phyloP scores from a whole-genome alignment of 2,797 vertebrate genomes.

The Agapornis canus region DNA sequence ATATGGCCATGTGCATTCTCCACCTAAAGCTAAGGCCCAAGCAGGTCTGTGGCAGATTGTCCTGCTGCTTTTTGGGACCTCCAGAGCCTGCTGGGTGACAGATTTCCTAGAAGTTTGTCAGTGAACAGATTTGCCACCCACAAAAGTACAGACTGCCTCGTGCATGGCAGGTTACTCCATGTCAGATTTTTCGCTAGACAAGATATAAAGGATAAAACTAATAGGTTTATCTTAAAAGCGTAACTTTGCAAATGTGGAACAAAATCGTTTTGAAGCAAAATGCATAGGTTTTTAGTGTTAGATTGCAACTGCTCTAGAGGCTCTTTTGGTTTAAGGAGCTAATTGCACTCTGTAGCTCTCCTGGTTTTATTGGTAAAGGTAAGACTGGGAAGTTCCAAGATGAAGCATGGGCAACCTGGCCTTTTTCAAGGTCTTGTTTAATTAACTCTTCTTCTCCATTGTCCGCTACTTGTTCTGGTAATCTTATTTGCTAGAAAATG shows the following conservation, averaged over 20 bases:
- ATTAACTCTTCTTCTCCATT: neutral
- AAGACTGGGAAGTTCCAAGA: neutral
- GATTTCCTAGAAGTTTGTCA: conserved; percentile 52
- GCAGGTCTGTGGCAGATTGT: conserved; percentile 57
- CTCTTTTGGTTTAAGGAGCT: neutral
- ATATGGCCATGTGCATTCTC: neutral
- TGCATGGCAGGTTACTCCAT: neutral
- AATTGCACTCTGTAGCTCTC: neutral
- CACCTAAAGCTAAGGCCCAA: conserved; percentile 9
- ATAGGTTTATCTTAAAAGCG: neutral
- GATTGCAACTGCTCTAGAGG: neutral
- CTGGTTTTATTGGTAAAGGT: neutral
- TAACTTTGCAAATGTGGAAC: neutral
- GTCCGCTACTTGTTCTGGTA: neutral
- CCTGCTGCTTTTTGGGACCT: conserved; percentile 46
- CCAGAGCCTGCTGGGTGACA: conserved; percentile 44
- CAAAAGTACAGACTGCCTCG: conserved; percentile 28
- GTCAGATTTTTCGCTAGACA: neutral
- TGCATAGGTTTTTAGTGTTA: neutral
- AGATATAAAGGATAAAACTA: neutral
- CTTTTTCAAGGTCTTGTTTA: neutral
- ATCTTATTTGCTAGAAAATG: neutral
- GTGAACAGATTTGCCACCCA: conserved; percentile 60
- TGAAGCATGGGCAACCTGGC: neutral
- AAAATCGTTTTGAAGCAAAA: neutral